Base-by-base conservation (phyloP, 2,888 invertebrate species). In the Acrocyrtus sp. region DNA sequence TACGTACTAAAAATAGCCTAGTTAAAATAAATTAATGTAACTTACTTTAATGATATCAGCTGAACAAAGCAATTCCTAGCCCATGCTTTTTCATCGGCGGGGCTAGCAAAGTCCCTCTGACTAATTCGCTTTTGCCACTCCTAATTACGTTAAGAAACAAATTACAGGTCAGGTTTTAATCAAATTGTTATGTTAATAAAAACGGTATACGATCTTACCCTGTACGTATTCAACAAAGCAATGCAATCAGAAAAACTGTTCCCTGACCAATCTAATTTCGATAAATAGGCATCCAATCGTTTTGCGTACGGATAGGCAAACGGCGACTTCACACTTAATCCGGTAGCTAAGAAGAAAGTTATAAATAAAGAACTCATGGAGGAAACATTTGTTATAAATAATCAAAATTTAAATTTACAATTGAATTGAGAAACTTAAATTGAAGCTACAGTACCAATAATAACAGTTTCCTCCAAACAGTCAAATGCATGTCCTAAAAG, bases 401-500 rank as follows among this genome's bases (percentile, higher is more conserved):
- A 39, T 29, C 8, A 65, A 26, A 43, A 26, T 53, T 72, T 50
- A 72, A 66, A 12, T 17, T 17, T 12, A 24, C 17, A 47, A 53
- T 26, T 51, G 57, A 57, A 66, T 26, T 3, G 41, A 45, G 39
- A 26, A 12, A 77, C 81, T n/a, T n/a, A n/a, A n/a, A n/a, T n/a
- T n/a, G n/a, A n/a, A n/a, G n/a, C n/a, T n/a, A n/a, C n/a, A n/a
- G 82, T 84, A 87, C 87, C 95, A 85, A 98, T 96, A 63, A 95
- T 90, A 62, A 96, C 88, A 19, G 91, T 87, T 75, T 97, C 96
- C 10, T 93, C 90, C 8, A 97, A 84, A 47, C 93, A 89, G 63
- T 93, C 94, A 82, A 92, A 96, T 58, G 93, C 89, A 82, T 95
- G 90, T 0, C 97, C 97, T 2, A 97, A 85, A 70, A 95, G 86